These are phyloP conservation scores for Watsonalla cultraria DNA, from an alignment of 2,888 invertebrate species.

Conservation along the genomic window DNA sequence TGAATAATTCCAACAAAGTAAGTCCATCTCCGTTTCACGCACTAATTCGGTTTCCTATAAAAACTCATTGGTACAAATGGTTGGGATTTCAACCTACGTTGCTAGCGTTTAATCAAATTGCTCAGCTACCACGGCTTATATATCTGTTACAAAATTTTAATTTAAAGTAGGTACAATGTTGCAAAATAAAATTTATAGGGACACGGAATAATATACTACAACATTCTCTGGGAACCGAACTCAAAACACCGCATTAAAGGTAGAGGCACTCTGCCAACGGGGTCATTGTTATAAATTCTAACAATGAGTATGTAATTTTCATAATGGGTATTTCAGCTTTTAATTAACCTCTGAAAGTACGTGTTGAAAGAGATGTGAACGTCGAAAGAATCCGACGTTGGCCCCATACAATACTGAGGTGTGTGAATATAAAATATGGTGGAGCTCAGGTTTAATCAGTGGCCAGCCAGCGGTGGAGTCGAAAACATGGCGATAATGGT, in stretches of 20 bases:
- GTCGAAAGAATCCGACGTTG: slow-evolving; percentile 43
- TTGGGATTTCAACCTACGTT: too few species aligned
- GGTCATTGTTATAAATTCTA: slow-evolving; percentile 32
- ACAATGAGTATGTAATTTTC: slow-evolving; percentile 39
- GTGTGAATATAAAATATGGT: slow-evolving; percentile 54
- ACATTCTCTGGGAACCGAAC: slow-evolving; percentile 10
- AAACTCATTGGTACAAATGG: too few species aligned
- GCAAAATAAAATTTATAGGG: too few species aligned
- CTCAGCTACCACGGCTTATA: too few species aligned
- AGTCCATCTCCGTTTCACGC: too few species aligned
- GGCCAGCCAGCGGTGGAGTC: slow-evolving; percentile 35
- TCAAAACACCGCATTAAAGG: slow-evolving; percentile 16
- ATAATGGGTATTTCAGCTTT: slow-evolving; percentile 39
- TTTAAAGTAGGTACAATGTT: too few species aligned
- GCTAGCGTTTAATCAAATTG: too few species aligned
- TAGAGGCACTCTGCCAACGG: slow-evolving; percentile 10
- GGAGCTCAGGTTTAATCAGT: slow-evolving; percentile 39
- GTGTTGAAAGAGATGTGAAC: slow-evolving; percentile 40
- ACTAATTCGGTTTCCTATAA: too few species aligned
- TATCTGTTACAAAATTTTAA: slow-evolving; percentile 18
- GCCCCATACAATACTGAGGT: slow-evolving; percentile 43
- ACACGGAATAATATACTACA: too few species aligned
- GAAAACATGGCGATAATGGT: slow-evolving; percentile 51
- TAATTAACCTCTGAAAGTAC: slow-evolving; percentile 45
- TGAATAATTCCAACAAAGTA: too few species aligned